Conservation (phyloP, 1,140 invertebrate species). For the Drosophila mayri region DNA sequence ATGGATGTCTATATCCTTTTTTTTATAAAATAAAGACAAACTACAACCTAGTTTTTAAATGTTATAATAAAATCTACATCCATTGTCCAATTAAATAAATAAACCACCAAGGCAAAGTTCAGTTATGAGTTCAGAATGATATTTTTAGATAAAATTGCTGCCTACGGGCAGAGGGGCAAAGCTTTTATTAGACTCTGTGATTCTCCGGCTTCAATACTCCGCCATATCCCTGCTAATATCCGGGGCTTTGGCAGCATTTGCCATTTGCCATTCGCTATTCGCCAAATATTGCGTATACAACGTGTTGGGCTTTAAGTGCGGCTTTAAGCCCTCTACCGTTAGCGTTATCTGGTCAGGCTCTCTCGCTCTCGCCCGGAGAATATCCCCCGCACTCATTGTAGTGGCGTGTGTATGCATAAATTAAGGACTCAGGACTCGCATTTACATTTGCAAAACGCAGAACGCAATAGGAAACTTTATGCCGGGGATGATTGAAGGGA, state of each 20-base stretch:
- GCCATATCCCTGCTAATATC: slow-evolving; percentile 19
- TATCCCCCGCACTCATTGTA: slow-evolving; percentile 47
- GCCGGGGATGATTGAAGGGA: slow-evolving; percentile 43
- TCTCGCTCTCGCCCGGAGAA: slow-evolving; percentile 21
- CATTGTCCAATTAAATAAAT: slow-evolving; percentile 9
- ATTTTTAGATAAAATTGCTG: slow-evolving; percentile 7
- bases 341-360: slow-evolving; percentile 22
- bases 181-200: background rate
- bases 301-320: slow-evolving; percentile 42
- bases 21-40: background rate
- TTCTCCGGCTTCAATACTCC: slow-evolving; percentile 4
- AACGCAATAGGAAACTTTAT: slow-evolving; percentile 48
- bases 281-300: slow-evolving; percentile 48
- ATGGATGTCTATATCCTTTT: background rate
- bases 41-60: background rate
- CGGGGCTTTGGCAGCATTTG: slow-evolving; percentile 21
- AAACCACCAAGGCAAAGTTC: background rate
- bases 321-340: slow-evolving; percentile 46
- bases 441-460: slow-evolving; percentile 47
- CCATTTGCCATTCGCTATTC: slow-evolving; percentile 1
- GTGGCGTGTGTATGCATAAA: slow-evolving; percentile 73
- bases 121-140: background rate
- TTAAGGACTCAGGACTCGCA: slow-evolving; percentile 58
- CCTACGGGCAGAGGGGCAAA: background rate
- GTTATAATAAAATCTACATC: background rate